These are phyloP conservation scores for Pseudomyrmex flavicornis DNA, from an alignment of 1,140 invertebrate genomes.

Conservation along the genomic window DNA sequence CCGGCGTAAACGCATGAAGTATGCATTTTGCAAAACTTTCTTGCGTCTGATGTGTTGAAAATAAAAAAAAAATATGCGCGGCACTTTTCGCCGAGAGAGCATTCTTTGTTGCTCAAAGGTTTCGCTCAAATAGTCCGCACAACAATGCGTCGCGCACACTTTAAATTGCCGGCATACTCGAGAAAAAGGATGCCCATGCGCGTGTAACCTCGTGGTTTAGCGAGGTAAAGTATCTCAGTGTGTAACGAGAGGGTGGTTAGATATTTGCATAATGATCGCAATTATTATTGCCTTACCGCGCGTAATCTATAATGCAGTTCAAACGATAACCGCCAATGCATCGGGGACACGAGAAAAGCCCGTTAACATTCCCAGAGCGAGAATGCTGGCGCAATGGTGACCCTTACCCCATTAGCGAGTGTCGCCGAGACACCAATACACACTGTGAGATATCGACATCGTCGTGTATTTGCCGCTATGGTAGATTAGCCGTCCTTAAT, in stretches of 20 bases:
- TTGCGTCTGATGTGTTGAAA: conserved; percentile 4
- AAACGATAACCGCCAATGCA: conserved; percentile 73
- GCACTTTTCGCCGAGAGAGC: conserved; percentile 23
- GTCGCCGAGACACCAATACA: conserved; percentile 57
- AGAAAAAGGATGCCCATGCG: conserved; percentile 28
- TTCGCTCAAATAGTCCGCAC: conserved; percentile 32
- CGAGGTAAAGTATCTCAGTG: conserved; percentile 40
- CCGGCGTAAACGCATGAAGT: neutral
- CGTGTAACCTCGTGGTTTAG: neutral
- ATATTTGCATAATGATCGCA: conserved; percentile 74
- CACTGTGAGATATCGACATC: conserved; percentile 30
- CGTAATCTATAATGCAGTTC: conserved; percentile 71
- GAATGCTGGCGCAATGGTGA: conserved; percentile 34
- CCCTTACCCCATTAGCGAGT: conserved; percentile 40
- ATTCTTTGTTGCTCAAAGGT: conserved; percentile 57
- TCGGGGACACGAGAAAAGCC: conserved; percentile 69
- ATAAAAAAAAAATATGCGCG: conserved; percentile 1
- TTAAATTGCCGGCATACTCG: conserved; percentile 34
- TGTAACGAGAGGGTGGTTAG: conserved; percentile 56
- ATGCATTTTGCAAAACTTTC: conserved; percentile 25
- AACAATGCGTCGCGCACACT: conserved; percentile 51
- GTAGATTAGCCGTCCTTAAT: conserved; percentile 53
- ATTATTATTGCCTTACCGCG: conserved; percentile 72
- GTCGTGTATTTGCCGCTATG: conserved; percentile 52
- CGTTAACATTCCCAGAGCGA: conserved; percentile 69